Evolutionary conservation across 2,888 invertebrate species (phyloP).

Genomic region (Cephalotes varians): DNA sequence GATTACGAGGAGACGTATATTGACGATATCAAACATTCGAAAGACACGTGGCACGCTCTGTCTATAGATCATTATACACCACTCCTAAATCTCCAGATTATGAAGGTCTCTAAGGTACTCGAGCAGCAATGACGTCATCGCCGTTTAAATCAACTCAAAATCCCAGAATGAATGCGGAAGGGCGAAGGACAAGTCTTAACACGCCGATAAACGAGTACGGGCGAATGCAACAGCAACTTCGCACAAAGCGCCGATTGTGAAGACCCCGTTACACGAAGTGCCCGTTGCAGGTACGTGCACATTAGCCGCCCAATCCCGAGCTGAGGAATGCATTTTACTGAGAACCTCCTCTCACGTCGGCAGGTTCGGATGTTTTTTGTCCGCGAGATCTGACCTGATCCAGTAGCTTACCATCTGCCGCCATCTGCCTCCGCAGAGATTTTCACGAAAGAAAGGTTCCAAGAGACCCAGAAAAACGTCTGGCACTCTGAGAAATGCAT

Average conservation of each 20-base stretch:
- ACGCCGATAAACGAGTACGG: constrained; percentile 12
- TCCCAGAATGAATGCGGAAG: constrained; percentile 32
- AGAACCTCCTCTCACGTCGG: constrained; percentile 1
- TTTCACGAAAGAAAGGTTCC: constrained; percentile 45
- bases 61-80: background rate
- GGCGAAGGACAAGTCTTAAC: constrained; percentile 37
- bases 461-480: background rate
- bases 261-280: constrained; percentile 45
- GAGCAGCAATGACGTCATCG: constrained; percentile 22
- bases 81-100: background rate
- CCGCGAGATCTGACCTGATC: constrained; percentile 57
- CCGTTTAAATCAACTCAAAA: constrained; percentile 15
- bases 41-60: background rate
- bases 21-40: constrained; percentile 8
- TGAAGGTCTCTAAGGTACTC: background rate
- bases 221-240: constrained; percentile 38
- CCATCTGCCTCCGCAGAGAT: constrained; percentile 53
- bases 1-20: background rate
- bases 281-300: constrained; percentile 47
- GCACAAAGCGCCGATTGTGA: constrained; percentile 37
- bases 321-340: constrained; percentile 52
- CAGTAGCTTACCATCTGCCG: constrained; percentile 44
- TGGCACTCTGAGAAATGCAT: background rate
- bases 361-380: constrained; percentile 45
- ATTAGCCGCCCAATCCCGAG: constrained; percentile 42